These are phyloP conservation scores for Tipula unca DNA, from an alignment of 2,888 invertebrate species.

Conservation along the genomic window DNA sequence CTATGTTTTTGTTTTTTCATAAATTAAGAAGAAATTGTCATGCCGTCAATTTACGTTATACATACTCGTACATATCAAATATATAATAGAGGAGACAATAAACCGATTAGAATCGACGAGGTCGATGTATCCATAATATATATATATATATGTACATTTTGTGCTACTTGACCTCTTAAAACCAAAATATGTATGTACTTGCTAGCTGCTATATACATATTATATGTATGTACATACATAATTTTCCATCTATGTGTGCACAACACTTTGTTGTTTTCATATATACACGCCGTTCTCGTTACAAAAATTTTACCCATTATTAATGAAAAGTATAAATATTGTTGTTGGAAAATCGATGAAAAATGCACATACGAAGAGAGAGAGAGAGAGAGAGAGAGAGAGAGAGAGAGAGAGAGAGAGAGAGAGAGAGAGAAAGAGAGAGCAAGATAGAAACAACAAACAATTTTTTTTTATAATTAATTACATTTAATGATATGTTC, in stretches of 20 bases:
- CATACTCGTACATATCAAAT: neutral
- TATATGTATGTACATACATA: neutral
- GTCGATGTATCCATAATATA: too few species aligned
- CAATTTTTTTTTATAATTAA: too few species aligned
- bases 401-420: too few species aligned
- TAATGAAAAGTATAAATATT: neutral
- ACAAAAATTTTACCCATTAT: neutral
- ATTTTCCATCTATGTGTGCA: neutral
- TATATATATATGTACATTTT: neutral
- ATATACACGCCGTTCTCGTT: neutral
- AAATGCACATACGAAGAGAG: neutral
- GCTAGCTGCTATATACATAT: too few species aligned
- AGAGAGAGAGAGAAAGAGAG: too few species aligned
- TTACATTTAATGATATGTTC: too few species aligned
- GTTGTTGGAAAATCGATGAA: neutral
- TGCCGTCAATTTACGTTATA: neutral
- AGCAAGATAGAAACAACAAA: too few species aligned
- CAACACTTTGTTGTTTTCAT: neutral
- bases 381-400: neutral
- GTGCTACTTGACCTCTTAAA: neutral
- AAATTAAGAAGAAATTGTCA: neutral
- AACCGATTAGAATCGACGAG: neutral
- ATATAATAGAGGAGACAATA: neutral
- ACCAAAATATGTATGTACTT: neutral
- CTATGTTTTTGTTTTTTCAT: neutral